phyloP scores from a whole-genome alignment of 2,888 invertebrate species.

The Erebia ligea region DNA sequence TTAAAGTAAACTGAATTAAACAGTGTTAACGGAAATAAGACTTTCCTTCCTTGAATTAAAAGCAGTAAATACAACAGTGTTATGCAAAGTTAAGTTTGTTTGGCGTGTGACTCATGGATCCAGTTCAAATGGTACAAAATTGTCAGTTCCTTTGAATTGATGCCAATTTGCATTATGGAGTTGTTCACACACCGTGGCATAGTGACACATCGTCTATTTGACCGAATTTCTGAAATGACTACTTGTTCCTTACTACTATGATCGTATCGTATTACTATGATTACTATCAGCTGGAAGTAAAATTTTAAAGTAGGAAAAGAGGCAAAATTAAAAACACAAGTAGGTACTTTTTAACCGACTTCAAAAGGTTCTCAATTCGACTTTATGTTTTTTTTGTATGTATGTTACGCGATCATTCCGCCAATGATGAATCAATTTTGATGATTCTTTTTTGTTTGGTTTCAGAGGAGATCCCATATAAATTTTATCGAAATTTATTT shows the following conservation, averaged over 20 bases:
- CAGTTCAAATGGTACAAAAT: conserved; percentile 53
- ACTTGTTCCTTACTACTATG: conserved; percentile 4
- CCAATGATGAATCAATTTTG: too few species aligned
- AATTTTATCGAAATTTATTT: too few species aligned
- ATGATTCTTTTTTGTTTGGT: too few species aligned
- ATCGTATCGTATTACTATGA: background rate
- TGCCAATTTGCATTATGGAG: conserved; percentile 56
- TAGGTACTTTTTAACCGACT: too few species aligned
- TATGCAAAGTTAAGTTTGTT: conserved; percentile 21
- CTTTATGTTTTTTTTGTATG: too few species aligned
- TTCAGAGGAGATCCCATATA: too few species aligned
- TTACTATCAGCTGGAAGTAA: background rate
- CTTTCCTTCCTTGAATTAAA: conserved; percentile 24
- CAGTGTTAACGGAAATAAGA: background rate
- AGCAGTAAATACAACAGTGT: background rate
- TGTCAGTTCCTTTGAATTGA: conserved; percentile 64
- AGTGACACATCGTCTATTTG: conserved; percentile 46
- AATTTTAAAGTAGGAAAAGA: too few species aligned
- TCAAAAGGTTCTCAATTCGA: too few species aligned
- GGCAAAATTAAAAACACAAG: too few species aligned
- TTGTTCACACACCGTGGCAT: conserved; percentile 47
- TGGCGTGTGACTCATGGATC: conserved; percentile 38
- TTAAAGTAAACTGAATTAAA: background rate
- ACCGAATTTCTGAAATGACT: conserved; percentile 45
- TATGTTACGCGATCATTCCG: too few species aligned